phyloP scores from a whole-genome alignment of 1,140 invertebrate genomes.

The Lepidurus arcticus region DNA sequence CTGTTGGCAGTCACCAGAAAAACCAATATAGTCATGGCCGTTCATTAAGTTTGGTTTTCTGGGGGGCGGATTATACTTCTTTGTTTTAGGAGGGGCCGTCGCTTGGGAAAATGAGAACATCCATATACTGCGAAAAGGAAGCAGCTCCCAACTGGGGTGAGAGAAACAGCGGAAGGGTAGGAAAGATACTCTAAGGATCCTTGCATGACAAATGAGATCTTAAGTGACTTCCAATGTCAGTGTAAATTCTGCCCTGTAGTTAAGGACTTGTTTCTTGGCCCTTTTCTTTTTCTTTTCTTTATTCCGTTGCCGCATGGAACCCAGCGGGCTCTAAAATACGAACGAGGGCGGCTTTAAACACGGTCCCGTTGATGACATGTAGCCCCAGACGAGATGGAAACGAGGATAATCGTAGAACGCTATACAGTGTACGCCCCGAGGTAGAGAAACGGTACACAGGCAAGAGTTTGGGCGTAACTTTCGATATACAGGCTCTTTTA shows the following conservation, averaged over 20 bases:
- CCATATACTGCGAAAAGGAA: neutral
- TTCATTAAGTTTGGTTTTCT: conserved; percentile 15
- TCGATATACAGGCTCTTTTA: too few relatives aligned
- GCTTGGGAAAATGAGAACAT: neutral
- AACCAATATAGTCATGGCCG: neutral
- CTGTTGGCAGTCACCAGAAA: neutral
- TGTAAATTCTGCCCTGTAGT: conserved; percentile 14
- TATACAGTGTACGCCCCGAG: too few relatives aligned
- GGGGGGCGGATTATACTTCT: neutral
- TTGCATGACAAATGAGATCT: conserved; percentile 22
- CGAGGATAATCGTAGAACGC: too few relatives aligned
- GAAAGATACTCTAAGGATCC: neutral
- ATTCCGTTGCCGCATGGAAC: too few relatives aligned
- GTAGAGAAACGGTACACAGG: too few relatives aligned
- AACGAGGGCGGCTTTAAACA: too few relatives aligned
- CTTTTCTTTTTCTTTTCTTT: neutral
- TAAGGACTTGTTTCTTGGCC: conserved; percentile 3
- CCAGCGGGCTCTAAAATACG: too few relatives aligned
- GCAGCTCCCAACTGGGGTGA: neutral
- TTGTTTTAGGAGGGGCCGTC: neutral
- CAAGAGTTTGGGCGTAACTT: too few relatives aligned
- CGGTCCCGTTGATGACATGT: too few relatives aligned
- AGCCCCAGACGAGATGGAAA: too few relatives aligned
- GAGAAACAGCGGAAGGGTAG: neutral
- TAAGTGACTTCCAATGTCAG: conserved; percentile 18